A percentile compares a stretch with the other conserved stretches of the same genome.
These are phyloP conservation scores for Eledone cirrhosa DNA, from an alignment of 2,888 invertebrate genomes.

Conservation along the genomic window DNA sequence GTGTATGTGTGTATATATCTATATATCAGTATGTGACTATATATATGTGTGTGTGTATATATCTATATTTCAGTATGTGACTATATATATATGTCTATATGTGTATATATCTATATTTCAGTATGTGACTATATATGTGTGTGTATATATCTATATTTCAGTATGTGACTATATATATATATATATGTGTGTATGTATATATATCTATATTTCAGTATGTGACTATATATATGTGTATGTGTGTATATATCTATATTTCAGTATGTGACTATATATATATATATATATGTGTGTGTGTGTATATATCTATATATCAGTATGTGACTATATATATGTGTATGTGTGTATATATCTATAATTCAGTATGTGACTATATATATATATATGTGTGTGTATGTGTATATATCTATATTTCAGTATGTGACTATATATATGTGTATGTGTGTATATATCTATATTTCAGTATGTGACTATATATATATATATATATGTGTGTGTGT, in stretches of 20 bases:
- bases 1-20: too few relatives aligned
- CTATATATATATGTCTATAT: too few relatives aligned
- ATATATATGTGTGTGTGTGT: too few relatives aligned
- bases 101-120: not conserved
- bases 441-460: not conserved
- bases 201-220: not conserved
- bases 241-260: not conserved
- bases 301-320: not conserved
- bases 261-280: not conserved
- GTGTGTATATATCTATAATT: not conserved
- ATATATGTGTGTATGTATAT: not conserved
- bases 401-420: not conserved
- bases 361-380: not conserved
- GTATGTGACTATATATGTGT: too few relatives aligned
- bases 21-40: too few relatives aligned
- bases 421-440: not conserved
- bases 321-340: not conserved
- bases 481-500: not conserved
- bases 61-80: too few relatives aligned
- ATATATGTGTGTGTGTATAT: not conserved
- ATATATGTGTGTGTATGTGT: too few relatives aligned
- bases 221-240: not conserved
- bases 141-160: not conserved
- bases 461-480: not conserved
- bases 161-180: too few relatives aligned